Conservation (phyloP, 2,113 vertebrate genomes). For the Meles meles region DNA sequence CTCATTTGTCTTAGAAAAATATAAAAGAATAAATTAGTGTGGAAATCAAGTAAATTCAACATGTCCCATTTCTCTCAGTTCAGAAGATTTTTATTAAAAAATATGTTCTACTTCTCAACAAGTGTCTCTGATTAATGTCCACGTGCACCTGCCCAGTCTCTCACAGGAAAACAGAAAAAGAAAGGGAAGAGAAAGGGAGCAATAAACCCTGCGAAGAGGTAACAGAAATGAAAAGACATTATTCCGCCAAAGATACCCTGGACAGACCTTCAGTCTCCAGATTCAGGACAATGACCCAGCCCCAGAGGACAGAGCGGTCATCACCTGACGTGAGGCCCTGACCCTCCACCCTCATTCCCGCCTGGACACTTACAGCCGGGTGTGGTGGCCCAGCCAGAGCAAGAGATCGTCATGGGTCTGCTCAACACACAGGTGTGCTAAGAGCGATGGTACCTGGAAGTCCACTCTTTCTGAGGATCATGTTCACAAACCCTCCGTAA, state of each 20-base stretch:
- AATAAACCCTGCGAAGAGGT: not conserved
- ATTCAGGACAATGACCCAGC: not conserved
- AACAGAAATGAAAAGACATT: not conserved
- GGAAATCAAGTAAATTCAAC: not conserved
- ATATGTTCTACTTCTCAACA: not conserved
- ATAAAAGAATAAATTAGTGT: not conserved
- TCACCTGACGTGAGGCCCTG: not conserved
- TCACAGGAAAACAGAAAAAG: not conserved
- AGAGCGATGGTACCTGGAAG: not conserved
- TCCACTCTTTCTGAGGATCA: not conserved
- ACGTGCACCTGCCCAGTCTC: not conserved
- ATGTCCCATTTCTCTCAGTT: not conserved
- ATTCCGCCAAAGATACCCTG: not conserved
- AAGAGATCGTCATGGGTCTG: not conserved
- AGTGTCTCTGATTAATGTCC: not conserved
- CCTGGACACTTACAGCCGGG: not conserved
- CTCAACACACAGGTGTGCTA: not conserved
- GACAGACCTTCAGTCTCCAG: not conserved
- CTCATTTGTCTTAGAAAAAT: not conserved
- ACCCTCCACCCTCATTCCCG: not conserved
- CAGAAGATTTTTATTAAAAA: not conserved
- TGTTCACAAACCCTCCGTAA: not conserved
- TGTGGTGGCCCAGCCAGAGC: fast-evolving
- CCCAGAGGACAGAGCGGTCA: fast-evolving
- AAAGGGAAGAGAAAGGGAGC: not conserved